Evolutionary conservation across 2,797 vertebrate species (phyloP).

Genomic region (Eremophila alpestris): DNA sequence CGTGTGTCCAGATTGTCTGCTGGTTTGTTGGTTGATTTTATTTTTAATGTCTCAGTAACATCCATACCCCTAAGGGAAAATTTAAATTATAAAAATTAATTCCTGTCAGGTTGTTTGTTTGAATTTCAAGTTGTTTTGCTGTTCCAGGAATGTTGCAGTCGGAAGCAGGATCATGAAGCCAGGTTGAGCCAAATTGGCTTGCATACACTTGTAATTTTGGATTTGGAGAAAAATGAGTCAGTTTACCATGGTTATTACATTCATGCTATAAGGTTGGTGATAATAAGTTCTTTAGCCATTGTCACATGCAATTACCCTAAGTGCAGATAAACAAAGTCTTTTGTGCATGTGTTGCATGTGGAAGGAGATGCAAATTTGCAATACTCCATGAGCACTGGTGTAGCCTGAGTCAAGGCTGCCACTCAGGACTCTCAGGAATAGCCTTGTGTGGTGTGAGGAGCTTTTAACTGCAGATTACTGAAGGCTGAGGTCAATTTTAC

Average conservation of each 20-base stretch:
- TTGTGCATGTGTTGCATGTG: background rate
- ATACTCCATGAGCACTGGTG: accelerated
- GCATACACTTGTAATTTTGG: background rate
- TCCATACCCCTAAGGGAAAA: background rate
- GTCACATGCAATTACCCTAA: background rate
- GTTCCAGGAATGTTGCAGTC: background rate
- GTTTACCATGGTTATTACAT: background rate
- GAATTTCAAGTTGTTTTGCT: conserved; percentile 13
- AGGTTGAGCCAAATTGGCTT: background rate
- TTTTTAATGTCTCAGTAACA: background rate
- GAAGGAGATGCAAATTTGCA: background rate
- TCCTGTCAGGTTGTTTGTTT: background rate
- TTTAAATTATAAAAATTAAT: conserved; percentile 34
- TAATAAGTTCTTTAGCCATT: background rate
- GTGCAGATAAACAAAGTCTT: background rate
- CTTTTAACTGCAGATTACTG: background rate
- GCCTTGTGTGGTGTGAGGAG: background rate
- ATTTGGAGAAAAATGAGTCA: conserved; percentile 1
- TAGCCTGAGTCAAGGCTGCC: background rate
- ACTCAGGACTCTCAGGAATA: background rate
- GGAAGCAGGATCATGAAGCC: background rate
- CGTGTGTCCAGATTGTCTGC: background rate
- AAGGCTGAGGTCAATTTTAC: background rate
- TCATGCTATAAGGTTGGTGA: background rate
- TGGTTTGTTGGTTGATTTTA: background rate